phyloP scores from a whole-genome alignment of 2,888 invertebrate species.

The Tinea semifulvella region DNA sequence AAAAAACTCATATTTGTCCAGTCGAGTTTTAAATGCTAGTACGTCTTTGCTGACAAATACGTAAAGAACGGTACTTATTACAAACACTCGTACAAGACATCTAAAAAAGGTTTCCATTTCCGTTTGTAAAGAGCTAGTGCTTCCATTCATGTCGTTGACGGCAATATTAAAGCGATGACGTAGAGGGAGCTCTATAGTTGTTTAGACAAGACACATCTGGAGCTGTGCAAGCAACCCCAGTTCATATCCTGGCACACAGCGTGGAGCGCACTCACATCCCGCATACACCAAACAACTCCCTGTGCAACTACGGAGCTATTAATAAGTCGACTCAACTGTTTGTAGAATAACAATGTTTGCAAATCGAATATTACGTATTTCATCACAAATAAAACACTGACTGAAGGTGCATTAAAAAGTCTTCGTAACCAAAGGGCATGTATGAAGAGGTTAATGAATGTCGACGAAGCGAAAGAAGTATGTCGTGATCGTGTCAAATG shows the following conservation, averaged over 20 bases:
- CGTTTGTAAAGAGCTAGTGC: conserved; percentile 2
- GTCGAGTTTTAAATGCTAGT: too few species aligned
- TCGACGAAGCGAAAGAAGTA: too few species aligned
- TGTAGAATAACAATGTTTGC: not conserved
- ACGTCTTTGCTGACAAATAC: too few species aligned
- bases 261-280: not conserved
- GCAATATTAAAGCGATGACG: conserved; percentile 7
- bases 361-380: too few species aligned
- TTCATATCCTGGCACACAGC: conserved; percentile 8
- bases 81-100: too few species aligned
- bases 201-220: conserved; percentile 9
- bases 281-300: not conserved
- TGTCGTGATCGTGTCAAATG: too few species aligned
- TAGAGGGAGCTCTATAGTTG: not conserved
- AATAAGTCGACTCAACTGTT: not conserved
- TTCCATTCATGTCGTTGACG: conserved; percentile 7
- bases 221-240: conserved; percentile 5
- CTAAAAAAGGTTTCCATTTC: not conserved
- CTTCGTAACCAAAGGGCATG: too few species aligned
- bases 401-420: too few species aligned
- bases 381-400: too few species aligned
- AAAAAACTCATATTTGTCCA: too few species aligned
- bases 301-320: conserved; percentile 6
- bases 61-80: too few species aligned
- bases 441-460: too few species aligned